phyloP scores from a whole-genome alignment of 1,140 invertebrate genomes.

The Sycophila sp. region DNA sequence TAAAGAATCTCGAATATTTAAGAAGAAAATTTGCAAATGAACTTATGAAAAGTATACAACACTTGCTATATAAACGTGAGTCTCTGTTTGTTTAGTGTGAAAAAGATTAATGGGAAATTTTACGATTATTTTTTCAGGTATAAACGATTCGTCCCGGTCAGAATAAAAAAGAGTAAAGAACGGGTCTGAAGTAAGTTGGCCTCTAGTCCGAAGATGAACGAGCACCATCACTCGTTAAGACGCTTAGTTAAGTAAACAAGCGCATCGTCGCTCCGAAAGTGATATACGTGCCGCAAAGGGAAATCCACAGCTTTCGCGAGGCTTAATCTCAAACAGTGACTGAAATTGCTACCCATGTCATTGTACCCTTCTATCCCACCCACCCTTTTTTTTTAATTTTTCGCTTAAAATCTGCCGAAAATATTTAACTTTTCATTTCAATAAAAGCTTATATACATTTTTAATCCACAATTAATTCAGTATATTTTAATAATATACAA shows the following conservation, averaged over 20 bases:
- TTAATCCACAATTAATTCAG: too few species aligned
- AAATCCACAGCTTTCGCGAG: slow-evolving; percentile 49
- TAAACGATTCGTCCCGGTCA: too few species aligned
- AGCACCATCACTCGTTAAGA: slow-evolving; percentile 49
- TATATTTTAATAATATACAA: too few species aligned
- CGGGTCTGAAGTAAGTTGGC: not conserved
- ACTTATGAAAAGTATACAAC: too few species aligned
- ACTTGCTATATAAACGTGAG: too few species aligned
- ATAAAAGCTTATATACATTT: not conserved
- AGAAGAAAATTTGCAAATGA: too few species aligned
- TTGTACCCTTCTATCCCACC: not conserved
- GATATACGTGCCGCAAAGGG: slow-evolving; percentile 51
- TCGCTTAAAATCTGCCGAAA: not conserved
- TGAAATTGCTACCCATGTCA: not conserved
- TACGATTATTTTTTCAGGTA: not conserved
- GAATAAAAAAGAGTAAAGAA: too few species aligned
- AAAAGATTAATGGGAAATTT: too few species aligned
- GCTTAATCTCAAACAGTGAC: slow-evolving; percentile 9
- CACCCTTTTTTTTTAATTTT: not conserved
- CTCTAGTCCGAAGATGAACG: slow-evolving; percentile 19
- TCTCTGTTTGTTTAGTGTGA: too few species aligned
- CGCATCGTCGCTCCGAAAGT: slow-evolving; percentile 43
- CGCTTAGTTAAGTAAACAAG: slow-evolving; percentile 54
- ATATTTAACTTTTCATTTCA: not conserved
- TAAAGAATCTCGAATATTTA: too few species aligned